phyloP scores from a whole-genome alignment of 2,797 vertebrate genomes.

The Danio aesculapii region DNA sequence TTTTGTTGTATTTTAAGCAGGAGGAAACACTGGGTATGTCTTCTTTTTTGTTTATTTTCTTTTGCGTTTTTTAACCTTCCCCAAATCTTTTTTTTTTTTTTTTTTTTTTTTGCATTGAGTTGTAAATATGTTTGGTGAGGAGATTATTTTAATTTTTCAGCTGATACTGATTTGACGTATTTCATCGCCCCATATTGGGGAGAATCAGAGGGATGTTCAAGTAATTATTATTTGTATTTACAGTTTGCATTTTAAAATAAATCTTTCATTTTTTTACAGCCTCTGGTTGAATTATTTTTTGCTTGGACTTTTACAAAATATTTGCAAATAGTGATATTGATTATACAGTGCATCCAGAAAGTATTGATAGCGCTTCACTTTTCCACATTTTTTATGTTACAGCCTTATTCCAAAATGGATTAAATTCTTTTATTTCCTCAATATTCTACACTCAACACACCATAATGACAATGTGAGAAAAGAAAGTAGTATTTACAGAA shows the following conservation, averaged over 20 bases:
- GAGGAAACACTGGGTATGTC: slow-evolving; percentile 74
- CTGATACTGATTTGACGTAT: slow-evolving; percentile 74
- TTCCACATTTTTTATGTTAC: too few species aligned
- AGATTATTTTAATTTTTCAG: slow-evolving; percentile 73
- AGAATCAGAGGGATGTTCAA: slow-evolving; percentile 66
- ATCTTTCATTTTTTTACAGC: slow-evolving; percentile 64
- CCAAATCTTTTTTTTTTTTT: slow-evolving; percentile 64
- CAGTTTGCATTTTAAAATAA: slow-evolving; percentile 73
- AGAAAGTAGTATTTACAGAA: too few species aligned
- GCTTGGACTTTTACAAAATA: slow-evolving; percentile 10
- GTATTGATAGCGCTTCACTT: too few species aligned
- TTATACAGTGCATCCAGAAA: not conserved
- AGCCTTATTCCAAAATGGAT: too few species aligned
- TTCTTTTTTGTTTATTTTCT: slow-evolving; percentile 29
- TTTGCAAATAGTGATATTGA: not conserved
- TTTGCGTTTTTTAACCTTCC: slow-evolving; percentile 43
- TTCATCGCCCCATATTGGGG: slow-evolving; percentile 86
- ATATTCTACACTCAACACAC: too few species aligned
- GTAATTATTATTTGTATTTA: slow-evolving; percentile 73
- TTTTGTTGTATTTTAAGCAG: slow-evolving; percentile 61
- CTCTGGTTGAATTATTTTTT: slow-evolving; percentile 4
- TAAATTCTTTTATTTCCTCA: too few species aligned
- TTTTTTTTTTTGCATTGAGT: slow-evolving; percentile 63
- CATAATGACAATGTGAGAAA: too few species aligned
- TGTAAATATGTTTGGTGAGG: slow-evolving; percentile 80